Conservation (phyloP, 2,113 vertebrate genomes). For the Lucifuga dentata region DNA sequence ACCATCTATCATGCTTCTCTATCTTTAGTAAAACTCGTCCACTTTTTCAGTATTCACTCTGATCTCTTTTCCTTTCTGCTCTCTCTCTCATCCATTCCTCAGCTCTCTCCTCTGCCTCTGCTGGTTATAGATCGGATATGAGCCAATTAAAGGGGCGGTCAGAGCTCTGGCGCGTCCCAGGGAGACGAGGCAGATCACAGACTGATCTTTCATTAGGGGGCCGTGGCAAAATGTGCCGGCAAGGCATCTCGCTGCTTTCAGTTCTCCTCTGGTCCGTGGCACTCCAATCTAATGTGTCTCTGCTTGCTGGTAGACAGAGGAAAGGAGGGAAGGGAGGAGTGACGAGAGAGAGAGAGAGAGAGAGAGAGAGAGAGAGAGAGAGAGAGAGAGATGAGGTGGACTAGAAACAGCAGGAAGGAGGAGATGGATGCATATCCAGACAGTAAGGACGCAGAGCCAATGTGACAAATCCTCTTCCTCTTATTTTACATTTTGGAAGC, state of each 20-base stretch:
- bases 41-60: constrained; percentile 13
- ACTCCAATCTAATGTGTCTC: constrained; percentile 69
- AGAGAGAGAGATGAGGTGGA: constrained; percentile 15
- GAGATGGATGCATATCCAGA: constrained; percentile 2
- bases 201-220: constrained; percentile 80
- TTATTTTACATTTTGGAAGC: not conserved
- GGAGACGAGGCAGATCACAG: constrained; percentile 71
- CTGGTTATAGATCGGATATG: constrained; percentile 79
- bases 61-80: constrained; percentile 32
- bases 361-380: constrained; percentile 7
- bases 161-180: constrained; percentile 52
- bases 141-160: constrained; percentile 72
- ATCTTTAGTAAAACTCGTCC: constrained; percentile 20
- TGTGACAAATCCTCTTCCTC: constrained; percentile 3
- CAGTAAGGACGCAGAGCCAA: not conserved
- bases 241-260: constrained; percentile 70
- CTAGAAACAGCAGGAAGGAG: not conserved
- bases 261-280: constrained; percentile 64
- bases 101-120: constrained; percentile 49
- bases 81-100: constrained; percentile 40
- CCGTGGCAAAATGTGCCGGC: constrained; percentile 64
- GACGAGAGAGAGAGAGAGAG: constrained; percentile 9
- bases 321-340: constrained; percentile 1
- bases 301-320: constrained; percentile 27
- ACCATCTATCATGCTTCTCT: not conserved